Conservation (phyloP, 2,113 vertebrate genomes). For the Pachyramphus minor region DNA sequence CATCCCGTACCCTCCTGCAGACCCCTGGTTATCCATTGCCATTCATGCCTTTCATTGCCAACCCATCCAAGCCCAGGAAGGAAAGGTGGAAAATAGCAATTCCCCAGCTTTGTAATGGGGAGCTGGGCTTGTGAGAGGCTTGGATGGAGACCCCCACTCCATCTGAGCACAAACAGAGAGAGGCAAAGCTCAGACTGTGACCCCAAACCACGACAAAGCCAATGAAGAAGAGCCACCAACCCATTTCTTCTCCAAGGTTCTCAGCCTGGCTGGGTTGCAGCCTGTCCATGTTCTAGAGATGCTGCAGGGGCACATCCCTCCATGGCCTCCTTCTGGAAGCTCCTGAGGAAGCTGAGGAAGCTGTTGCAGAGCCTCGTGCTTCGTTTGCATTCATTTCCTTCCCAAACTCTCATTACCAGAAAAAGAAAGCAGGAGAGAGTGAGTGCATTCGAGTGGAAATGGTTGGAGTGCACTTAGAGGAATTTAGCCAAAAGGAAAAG, state of each 20-base stretch:
- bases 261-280: neutral
- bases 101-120: neutral
- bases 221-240: neutral
- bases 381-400: conserved; percentile 40
- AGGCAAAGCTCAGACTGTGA: rapidly evolving
- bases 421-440: conserved; percentile 13
- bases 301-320: neutral
- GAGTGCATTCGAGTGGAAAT: conserved; percentile 75
- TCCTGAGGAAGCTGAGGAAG: neutral
- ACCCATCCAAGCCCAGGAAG: neutral
- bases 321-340: neutral
- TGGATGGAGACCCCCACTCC: neutral
- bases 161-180: rapidly evolving
- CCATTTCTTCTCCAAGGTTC: neutral
- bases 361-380: neutral
- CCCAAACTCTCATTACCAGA: conserved; percentile 34
- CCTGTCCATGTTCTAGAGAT: neutral
- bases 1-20: neutral
- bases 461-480: conserved; percentile 82
- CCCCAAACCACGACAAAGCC: neutral
- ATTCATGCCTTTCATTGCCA: neutral
- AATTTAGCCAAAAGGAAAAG: conserved; percentile 94
- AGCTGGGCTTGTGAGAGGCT: neutral
- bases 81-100: neutral
- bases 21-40: neutral